Evolutionary conservation across 2,113 vertebrate genomes (phyloP).

Genomic region (Picathartes gymnocephalus): DNA sequence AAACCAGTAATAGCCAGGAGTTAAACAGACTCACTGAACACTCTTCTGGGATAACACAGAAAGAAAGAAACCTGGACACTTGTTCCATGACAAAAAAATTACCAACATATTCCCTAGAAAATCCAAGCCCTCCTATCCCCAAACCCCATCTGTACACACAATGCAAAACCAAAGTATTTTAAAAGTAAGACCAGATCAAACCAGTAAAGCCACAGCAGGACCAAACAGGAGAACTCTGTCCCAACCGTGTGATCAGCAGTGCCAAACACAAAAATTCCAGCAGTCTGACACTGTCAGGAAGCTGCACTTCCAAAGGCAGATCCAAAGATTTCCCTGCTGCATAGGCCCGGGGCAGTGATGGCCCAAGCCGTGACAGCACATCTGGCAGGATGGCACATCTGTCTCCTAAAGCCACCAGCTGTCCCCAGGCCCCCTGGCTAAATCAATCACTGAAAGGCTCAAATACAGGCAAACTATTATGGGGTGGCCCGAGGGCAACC

Average conservation of each 20-base stretch:
- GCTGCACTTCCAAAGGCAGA: not conserved
- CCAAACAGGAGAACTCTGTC: not conserved
- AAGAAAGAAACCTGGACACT: not conserved
- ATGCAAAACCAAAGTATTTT: rapidly evolving
- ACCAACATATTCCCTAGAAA: not conserved
- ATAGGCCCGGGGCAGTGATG: rapidly evolving
- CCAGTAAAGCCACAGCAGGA: not conserved
- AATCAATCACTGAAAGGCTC: not conserved
- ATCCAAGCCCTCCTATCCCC: not conserved
- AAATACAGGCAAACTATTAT: rapidly evolving
- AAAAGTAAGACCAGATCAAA: not conserved
- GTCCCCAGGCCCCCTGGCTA: not conserved
- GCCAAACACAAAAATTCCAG: not conserved
- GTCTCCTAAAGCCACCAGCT: not conserved
- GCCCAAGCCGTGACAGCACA: not conserved
- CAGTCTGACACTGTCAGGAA: not conserved
- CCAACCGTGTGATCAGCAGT: not conserved
- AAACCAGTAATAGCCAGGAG: not conserved
- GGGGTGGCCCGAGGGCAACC: not conserved
- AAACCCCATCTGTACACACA: not conserved
- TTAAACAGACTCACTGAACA: not conserved
- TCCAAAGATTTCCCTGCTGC: not conserved
- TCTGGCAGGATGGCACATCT: not conserved
- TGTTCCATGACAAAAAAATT: not conserved
- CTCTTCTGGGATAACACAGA: not conserved